Evolutionary conservation across 2,113 vertebrate species (phyloP), one percentile per base, ranked within the genome.

Genomic region (Heterotis niloticus): DNA sequence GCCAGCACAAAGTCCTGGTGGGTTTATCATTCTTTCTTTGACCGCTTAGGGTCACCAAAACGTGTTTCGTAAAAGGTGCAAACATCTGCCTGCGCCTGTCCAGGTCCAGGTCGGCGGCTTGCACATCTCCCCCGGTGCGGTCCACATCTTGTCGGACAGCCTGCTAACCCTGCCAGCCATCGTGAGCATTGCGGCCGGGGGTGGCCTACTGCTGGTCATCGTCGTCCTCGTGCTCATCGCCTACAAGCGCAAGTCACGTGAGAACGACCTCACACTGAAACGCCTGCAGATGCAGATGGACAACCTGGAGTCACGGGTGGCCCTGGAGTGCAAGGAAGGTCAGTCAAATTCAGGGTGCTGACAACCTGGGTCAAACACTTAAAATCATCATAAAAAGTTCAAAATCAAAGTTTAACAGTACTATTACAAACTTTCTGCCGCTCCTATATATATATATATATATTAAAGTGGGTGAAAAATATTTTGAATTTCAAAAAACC

Each of bases 201-300:
- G 97, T 68, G 95, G 96, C 75, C 95, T 99, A 60, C 95, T 99
- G 0, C 95, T 99, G 76, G 90, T 99, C 92, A 98, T 99, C 23
- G 97, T 99, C 89, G 94, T 99, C 91, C 95, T 98, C 0, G 97
- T 99, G 75, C 96, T 99, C 85, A 95, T 99, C 5, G 98, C 98
- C 88, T 99, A 99, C 90, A 99, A 98, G 84, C 93, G 98, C 76
- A 99, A 99, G 85, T 99, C 98, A 0, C 93, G 96, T 0, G 96
- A 99, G 81, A 99, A 98, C 0, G 97, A 99, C 90, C 95, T 99
- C 80, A 99, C 98, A 0, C 93, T 99, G 80, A 99, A 99, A 89
- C 90, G 98, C 79, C 88, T 99, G 82, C 98, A 99, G 86, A 99
- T 99, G 98, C 98, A 99, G 88, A 99, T 99, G 98, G 98, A 99